Evolutionary conservation across 1,140 invertebrate genomes (phyloP).

Genomic region (Zaprionus davidi): DNA sequence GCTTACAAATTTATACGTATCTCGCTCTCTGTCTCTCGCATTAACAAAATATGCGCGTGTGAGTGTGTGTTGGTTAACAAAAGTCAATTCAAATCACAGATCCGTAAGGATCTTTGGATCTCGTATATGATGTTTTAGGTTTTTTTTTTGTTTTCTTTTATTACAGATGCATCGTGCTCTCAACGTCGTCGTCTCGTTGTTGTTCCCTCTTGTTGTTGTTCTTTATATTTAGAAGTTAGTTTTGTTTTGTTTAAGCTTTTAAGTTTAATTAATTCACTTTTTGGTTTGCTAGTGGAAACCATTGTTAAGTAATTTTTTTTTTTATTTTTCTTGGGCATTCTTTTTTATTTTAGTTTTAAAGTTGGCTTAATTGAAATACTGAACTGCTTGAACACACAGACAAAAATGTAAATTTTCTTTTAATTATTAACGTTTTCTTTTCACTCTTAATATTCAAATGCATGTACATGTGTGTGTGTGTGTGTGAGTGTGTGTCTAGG

Average conservation of each 20-base stretch:
- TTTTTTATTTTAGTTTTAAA: constrained; percentile 18
- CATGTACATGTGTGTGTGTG: constrained; percentile 43
- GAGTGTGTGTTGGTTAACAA: constrained; percentile 55
- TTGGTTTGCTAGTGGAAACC: constrained; percentile 47
- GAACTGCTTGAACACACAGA: constrained; percentile 75
- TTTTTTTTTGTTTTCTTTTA: constrained; percentile 40
- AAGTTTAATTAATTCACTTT: constrained; percentile 43
- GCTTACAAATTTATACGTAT: constrained; percentile 28
- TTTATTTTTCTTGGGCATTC: constrained; percentile 5
- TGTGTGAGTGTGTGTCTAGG: constrained; percentile 34
- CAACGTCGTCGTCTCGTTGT: constrained; percentile 64
- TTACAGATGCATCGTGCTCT: constrained; percentile 78
- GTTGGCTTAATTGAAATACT: constrained; percentile 82
- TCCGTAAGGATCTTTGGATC: constrained; percentile 10
- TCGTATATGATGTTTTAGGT: constrained; percentile 52
- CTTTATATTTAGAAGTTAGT: constrained; percentile 49
- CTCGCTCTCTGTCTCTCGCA: constrained; percentile 18
- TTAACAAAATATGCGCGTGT: constrained; percentile 67
- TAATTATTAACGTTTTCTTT: constrained; percentile 36
- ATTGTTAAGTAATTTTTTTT: constrained; percentile 41
- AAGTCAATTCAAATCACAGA: constrained; percentile 21
- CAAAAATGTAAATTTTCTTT: constrained; percentile 50
- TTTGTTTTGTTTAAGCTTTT: constrained; percentile 31
- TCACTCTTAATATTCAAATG: constrained; percentile 47
- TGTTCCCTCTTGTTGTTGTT: constrained; percentile 78